Evolutionary conservation across 2,113 vertebrate species (phyloP).

Genomic region (Psettodes erumei): DNA sequence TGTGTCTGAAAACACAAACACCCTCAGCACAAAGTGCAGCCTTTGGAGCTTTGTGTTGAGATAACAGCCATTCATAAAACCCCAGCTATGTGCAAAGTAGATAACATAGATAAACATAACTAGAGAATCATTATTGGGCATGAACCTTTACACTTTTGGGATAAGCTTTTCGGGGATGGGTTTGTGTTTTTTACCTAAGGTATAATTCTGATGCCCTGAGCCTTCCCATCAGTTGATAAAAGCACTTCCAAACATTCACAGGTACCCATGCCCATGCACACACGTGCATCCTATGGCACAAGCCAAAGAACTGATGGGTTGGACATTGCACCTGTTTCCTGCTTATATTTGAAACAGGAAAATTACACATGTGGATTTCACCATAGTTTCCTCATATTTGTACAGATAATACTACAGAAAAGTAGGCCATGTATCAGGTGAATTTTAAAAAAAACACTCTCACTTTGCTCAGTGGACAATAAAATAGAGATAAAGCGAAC

Average conservation of each 20-base stretch:
- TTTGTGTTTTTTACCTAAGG: background rate
- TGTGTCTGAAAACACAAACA: background rate
- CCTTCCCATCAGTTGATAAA: conserved; percentile 1
- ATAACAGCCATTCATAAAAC: conserved; percentile 20
- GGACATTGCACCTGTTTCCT: conserved; percentile 54
- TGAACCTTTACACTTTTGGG: background rate
- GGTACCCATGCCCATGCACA: conserved; percentile 29
- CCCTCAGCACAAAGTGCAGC: background rate
- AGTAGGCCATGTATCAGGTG: conserved; percentile 21
- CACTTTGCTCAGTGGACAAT: conserved; percentile 1
- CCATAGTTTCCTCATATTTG: conserved; percentile 34
- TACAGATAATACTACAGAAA: conserved; percentile 33
- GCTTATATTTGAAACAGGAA: conserved; percentile 36
- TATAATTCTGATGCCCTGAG: background rate
- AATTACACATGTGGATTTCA: conserved; percentile 38
- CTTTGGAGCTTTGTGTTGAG: conserved; percentile 2
- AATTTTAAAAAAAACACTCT: background rate
- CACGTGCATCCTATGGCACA: conserved; percentile 22
- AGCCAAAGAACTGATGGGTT: conserved; percentile 9
- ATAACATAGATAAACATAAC: conserved; percentile 3
- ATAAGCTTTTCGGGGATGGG: background rate
- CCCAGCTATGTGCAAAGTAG: background rate
- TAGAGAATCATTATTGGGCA: background rate
- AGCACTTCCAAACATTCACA: background rate
- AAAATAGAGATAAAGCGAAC: background rate